Conservation (phyloP, 2,888 invertebrate genomes). For the Tenthredo amoena region DNA sequence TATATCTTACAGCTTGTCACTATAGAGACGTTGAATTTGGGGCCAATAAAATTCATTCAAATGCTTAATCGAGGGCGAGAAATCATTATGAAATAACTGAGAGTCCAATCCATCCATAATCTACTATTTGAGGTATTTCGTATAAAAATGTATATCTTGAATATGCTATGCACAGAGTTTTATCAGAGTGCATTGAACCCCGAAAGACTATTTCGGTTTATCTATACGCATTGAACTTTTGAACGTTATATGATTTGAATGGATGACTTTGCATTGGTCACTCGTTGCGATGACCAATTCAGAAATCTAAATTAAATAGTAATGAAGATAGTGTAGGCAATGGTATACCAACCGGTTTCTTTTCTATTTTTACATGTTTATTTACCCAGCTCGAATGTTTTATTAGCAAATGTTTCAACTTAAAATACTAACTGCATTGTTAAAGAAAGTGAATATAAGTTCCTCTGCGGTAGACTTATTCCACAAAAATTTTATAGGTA, state of each 20-base stretch:
- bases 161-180: background rate
- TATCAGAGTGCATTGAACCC: background rate
- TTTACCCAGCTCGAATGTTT: too few relatives aligned
- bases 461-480: too few relatives aligned
- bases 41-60: background rate
- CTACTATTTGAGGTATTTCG: background rate
- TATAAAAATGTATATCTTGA: background rate
- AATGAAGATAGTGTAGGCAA: background rate
- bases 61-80: background rate
- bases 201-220: background rate
- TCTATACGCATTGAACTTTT: background rate
- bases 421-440: too few relatives aligned
- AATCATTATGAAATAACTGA: too few relatives aligned
- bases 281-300: background rate
- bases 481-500: too few relatives aligned
- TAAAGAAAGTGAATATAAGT: too few relatives aligned
- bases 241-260: background rate
- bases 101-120: too few relatives aligned
- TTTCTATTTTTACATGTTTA: background rate
- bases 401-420: too few relatives aligned
- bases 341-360: background rate
- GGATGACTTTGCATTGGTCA: background rate
- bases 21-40: background rate
- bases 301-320: background rate
- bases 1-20: background rate